Base-by-base conservation (phyloP, 2,888 invertebrate genomes). In the Barypeithes pellucidus region DNA sequence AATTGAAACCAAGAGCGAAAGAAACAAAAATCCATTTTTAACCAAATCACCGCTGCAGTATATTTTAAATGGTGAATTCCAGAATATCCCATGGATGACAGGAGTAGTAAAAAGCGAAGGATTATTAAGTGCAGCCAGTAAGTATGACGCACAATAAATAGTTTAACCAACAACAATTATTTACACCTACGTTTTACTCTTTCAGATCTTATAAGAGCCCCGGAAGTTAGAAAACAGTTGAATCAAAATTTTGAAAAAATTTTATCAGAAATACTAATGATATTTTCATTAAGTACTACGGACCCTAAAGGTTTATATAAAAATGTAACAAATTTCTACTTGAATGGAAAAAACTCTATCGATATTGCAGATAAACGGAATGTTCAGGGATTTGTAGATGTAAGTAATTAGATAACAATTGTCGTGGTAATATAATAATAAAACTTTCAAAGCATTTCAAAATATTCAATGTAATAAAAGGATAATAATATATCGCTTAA, bases 21-120 rank as follows among this genome's bases (percentile, higher is more conserved):
- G 71, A n/a, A 86, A 85, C 22, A 77, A 82, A 0, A 84, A 86
- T 29, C 86, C 88, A 0, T 89, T 89, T 77, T 75, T 89, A 0
- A 85, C 85, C 0, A 83, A 82, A 66, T 81, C 86, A 67, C 89
- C 89, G 0, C 62, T 81, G 11, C 78, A 85, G 12, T 79, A 87
- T 36, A 78, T 89, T 20, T 77, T 80, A 57, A 76, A 78, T 45
- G 87, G 87, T 11, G 81, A 82, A 39, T 87, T 88, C 62, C 79
- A 80, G 11, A 82, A 85, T 16, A 84, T 89, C 2, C 89, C 89
- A 0, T 87, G 87, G 85, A 85, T 90, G 76, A 80, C 86, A 9
- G 88, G 89, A 3, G 81, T 85, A 0, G 87, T 87, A 2, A 83
- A 86, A 0, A 81, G 86, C 3, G 89, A 90, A 79, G 89, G 89